phyloP scores from a whole-genome alignment of 1,140 invertebrate genomes.

The Heliconius eleuchia region DNA sequence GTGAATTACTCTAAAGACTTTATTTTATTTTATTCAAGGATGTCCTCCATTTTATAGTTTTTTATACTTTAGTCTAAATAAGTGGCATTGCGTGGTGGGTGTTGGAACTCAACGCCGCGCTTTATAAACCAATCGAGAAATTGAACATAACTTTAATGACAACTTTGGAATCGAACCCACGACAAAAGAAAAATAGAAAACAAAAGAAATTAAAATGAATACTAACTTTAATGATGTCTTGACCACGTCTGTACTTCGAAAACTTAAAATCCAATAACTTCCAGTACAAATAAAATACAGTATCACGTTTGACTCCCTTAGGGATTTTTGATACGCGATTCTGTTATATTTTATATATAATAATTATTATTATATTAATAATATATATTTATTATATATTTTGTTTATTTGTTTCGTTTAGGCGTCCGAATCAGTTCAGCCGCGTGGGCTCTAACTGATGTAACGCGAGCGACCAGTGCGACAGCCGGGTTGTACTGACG shows the following conservation, averaged over 20 bases:
- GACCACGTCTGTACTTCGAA: not conserved
- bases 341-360: constrained; percentile 9
- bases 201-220: not conserved
- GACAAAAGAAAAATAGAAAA: not conserved
- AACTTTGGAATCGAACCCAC: not conserved
- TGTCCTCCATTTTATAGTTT: not conserved
- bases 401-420: constrained; percentile 29
- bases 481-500: constrained; percentile 40
- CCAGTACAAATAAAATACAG: constrained; percentile 13
- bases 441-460: constrained; percentile 47
- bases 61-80: not conserved
- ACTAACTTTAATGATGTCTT: not conserved
- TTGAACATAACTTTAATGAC: no score
- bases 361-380: not conserved
- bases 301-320: constrained; percentile 47
- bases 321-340: constrained; percentile 47
- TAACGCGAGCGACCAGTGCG: constrained; percentile 37
- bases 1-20: no score
- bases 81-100: not conserved
- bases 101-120: not conserved
- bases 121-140: not conserved
- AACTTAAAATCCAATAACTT: not conserved
- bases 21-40: no score
- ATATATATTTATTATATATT: constrained; percentile 10
- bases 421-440: constrained; percentile 50